Conservation (phyloP, 64 coral and sea anemone species). For the Porites australiensis region DNA sequence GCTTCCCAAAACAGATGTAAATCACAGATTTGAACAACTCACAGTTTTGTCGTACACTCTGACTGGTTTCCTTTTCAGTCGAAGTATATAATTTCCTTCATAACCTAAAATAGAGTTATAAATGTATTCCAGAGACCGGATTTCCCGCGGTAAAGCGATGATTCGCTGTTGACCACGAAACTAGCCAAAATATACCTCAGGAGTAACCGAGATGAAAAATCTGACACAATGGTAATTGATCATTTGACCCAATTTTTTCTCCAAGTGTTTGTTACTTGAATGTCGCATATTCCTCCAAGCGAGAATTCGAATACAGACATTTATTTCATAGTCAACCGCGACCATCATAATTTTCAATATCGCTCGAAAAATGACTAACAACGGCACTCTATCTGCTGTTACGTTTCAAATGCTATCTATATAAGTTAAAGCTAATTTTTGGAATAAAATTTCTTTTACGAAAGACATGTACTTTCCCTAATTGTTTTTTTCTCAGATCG, state of each 20-base stretch:
- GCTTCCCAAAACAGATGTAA: background rate
- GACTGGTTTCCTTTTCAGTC: background rate
- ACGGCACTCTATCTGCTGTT: background rate
- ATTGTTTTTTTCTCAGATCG: background rate
- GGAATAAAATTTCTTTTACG: background rate
- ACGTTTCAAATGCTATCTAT: background rate
- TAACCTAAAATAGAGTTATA: too few relatives aligned
- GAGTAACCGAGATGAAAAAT: too few relatives aligned
- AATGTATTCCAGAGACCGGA: too few relatives aligned
- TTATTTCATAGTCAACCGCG: background rate
- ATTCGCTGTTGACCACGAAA: too few relatives aligned
- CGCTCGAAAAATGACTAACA: background rate
- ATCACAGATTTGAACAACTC: background rate
- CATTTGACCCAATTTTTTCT: background rate
- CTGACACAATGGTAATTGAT: background rate
- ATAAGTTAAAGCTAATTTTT: background rate
- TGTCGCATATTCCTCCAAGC: slow-evolving; percentile 8
- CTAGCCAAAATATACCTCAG: too few relatives aligned
- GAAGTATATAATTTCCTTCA: background rate
- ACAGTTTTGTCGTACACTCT: background rate
- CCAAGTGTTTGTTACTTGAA: background rate
- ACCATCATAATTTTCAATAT: slow-evolving; percentile 1
- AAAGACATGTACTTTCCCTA: background rate
- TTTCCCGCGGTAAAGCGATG: too few relatives aligned
- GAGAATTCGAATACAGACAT: slow-evolving; percentile 14